phyloP scores from a whole-genome alignment of 2,797 vertebrate species.

The Cossypha niveicapilla region DNA sequence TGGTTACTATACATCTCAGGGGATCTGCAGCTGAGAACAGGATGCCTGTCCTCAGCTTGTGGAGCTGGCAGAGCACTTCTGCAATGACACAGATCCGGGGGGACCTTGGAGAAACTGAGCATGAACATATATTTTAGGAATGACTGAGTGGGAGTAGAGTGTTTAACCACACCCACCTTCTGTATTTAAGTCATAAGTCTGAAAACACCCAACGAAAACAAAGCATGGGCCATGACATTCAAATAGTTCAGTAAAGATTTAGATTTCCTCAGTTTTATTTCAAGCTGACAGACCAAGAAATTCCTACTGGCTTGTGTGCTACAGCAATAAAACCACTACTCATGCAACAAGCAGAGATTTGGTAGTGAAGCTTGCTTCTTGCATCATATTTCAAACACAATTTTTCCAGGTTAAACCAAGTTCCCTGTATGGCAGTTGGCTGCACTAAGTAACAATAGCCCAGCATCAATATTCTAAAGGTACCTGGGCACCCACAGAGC shows the following conservation, averaged over 20 bases:
- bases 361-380: not conserved
- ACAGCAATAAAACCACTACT: not conserved
- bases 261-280: not conserved
- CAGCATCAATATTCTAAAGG: not conserved
- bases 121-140: not conserved
- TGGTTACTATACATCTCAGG: not conserved
- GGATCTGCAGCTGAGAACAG: not conserved
- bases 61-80: not conserved
- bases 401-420: not conserved
- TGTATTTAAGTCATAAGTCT: not conserved
- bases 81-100: not conserved
- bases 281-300: not conserved
- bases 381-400: not conserved
- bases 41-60: not conserved
- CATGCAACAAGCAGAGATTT: accelerated
- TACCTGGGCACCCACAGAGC: not conserved
- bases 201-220: not conserved
- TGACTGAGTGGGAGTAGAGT: not conserved
- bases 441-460: not conserved
- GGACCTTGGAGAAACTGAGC: not conserved
- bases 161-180: not conserved
- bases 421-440: not conserved
- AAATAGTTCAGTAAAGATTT: not conserved
- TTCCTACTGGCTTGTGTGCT: not conserved
- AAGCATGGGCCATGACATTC: not conserved